Conservation (phyloP, 2,888 invertebrate species). For the Celastrina argiolus region DNA sequence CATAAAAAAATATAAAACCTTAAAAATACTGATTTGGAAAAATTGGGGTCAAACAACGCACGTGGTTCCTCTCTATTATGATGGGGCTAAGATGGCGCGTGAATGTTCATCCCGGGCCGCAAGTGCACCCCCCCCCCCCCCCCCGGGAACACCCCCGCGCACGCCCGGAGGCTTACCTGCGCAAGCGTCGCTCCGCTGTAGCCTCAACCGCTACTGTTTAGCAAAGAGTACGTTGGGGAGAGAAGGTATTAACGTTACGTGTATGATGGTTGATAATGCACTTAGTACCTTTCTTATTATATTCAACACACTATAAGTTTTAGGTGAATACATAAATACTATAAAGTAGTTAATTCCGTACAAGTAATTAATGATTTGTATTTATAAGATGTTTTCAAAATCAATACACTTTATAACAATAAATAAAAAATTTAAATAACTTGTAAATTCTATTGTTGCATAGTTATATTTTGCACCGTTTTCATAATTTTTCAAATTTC, state of each 20-base stretch:
- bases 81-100: neutral
- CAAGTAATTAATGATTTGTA: no score
- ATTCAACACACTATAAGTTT: no score
- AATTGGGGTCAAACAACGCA: neutral
- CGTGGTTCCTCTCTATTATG: neutral
- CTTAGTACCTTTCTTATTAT: no score
- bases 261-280: no score
- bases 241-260: neutral
- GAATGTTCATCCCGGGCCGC: constrained; percentile 33
- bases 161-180: constrained; percentile 64
- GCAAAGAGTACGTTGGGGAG: constrained; percentile 41
- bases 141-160: constrained; percentile 29
- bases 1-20: no score
- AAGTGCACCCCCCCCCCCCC: constrained; percentile 31
- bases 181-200: constrained; percentile 48
- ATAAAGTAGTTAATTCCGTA: no score
- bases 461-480: no score
- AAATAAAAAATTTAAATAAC: neutral
- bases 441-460: neutral
- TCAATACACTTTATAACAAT: no score
- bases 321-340: no score
- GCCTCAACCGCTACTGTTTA: constrained; percentile 60
- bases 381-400: no score
- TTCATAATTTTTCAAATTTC: neutral
- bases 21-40: no score